Percentiles rank a stretch among this genome's conserved stretches.
Evolutionary conservation across 1,140 invertebrate genomes (phyloP).

Genomic region (Drosophila albomicans): DNA sequence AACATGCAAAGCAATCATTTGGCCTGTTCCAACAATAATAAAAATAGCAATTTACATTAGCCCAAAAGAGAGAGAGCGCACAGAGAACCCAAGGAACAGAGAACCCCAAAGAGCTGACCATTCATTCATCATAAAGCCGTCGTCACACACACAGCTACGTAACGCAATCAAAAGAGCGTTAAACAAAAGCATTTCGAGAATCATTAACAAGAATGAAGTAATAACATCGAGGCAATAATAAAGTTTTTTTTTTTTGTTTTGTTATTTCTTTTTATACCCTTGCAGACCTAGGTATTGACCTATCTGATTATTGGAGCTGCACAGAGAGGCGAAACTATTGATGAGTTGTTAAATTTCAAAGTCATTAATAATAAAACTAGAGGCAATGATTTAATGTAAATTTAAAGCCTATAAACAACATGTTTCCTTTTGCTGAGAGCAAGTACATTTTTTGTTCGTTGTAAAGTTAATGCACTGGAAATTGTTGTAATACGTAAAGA

Average conservation of each 20-base stretch:
- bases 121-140: slow-evolving; percentile 43
- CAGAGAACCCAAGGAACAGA: slow-evolving; percentile 23
- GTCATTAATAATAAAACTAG: neutral
- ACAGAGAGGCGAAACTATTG: neutral
- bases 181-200: slow-evolving; percentile 41
- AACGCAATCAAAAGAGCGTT: slow-evolving; percentile 44
- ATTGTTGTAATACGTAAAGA: neutral
- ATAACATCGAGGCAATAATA: slow-evolving; percentile 20
- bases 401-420: neutral
- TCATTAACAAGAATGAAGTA: slow-evolving; percentile 33
- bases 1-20: slow-evolving; percentile 77
- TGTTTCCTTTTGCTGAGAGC: neutral
- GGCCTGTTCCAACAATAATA: slow-evolving; percentile 49
- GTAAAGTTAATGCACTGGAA: neutral
- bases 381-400: neutral
- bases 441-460: neutral
- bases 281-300: slow-evolving; percentile 3
- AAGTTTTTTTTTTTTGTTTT: neutral
- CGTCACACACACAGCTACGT: slow-evolving; percentile 29
- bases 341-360: slow-evolving; percentile 20
- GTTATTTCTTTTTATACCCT: slow-evolving; percentile 6
- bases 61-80: slow-evolving; percentile 32
- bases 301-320: slow-evolving; percentile 14
- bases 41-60: slow-evolving; percentile 71
- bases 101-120: slow-evolving; percentile 4